phyloP scores from a whole-genome alignment of 2,888 invertebrate genomes.

The Sisyra nigra region DNA sequence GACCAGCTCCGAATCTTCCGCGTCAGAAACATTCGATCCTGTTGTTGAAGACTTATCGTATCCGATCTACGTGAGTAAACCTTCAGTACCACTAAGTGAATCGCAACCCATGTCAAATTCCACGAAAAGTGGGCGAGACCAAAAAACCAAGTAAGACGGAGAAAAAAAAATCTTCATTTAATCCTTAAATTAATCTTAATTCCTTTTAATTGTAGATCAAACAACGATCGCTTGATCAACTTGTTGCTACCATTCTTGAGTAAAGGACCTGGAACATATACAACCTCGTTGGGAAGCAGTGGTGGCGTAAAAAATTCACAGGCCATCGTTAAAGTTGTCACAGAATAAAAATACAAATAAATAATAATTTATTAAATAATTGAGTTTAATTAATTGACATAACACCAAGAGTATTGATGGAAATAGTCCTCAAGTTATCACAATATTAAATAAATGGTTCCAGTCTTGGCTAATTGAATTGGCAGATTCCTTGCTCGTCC shows the following conservation, averaged over 20 bases:
- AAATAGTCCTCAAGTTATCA: no score
- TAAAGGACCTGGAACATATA: neutral
- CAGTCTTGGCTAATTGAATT: constrained; percentile 15
- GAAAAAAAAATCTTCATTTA: no score
- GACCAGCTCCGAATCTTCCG: constrained; percentile 7
- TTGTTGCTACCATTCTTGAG: neutral
- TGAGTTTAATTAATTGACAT: no score
- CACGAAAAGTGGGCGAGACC: no score
- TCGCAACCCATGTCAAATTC: neutral
- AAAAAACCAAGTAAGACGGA: no score
- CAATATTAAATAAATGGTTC: no score
- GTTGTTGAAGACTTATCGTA: constrained; percentile 11
- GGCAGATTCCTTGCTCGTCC: constrained; percentile 49
- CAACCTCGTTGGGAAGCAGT: neutral
- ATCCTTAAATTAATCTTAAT: no score
- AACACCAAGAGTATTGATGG: no score
- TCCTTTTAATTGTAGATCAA: neutral
- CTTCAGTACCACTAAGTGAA: constrained; percentile 3
- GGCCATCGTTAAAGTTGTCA: neutral
- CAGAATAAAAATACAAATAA: neutral
- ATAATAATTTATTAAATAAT: no score
- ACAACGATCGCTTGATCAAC: neutral
- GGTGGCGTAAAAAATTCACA: neutral
- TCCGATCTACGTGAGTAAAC: constrained; percentile 7
- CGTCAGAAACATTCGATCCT: constrained; percentile 7